Percentiles rank a stretch among this genome's conserved stretches.
Conservation (phyloP, 2,888 invertebrate genomes). For the Galerucella pusilla region DNA sequence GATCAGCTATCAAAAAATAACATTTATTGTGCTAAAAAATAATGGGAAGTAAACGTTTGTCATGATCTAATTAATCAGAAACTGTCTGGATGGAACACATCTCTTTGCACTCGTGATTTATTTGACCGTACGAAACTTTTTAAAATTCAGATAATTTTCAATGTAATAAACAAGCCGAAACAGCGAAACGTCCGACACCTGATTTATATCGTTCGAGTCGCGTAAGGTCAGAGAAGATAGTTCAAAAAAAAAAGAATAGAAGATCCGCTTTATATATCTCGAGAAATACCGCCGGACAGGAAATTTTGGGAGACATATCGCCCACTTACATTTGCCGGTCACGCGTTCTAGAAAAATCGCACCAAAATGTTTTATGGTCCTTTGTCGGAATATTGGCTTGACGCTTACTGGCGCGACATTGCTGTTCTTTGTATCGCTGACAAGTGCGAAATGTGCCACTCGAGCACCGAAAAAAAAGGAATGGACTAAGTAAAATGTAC, state of each 20-base stretch:
- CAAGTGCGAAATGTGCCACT: conserved; percentile 19
- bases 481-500: no score
- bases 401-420: conserved; percentile 8
- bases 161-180: conserved; percentile 2
- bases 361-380: conserved; percentile 29
- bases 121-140: no score
- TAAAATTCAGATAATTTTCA: background rate
- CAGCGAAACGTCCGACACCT: conserved; percentile 6
- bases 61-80: no score
- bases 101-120: no score
- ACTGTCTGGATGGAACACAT: no score
- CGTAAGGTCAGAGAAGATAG: conserved; percentile 28
- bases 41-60: no score
- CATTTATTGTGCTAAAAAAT: no score
- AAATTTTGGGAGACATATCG: conserved; percentile 28
- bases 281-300: conserved; percentile 19
- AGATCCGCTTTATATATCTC: conserved; percentile 28
- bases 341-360: conserved; percentile 35
- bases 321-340: conserved; percentile 36
- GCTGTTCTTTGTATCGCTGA: conserved; percentile 25
- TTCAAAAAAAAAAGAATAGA: conserved; percentile 24
- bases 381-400: conserved; percentile 19
- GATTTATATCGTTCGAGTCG: conserved; percentile 22
- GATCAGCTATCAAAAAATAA: no score
- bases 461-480: background rate